These are phyloP conservation scores for Menidia beryllina DNA, from an alignment of 2,113 vertebrate species.

Conservation along the genomic window DNA sequence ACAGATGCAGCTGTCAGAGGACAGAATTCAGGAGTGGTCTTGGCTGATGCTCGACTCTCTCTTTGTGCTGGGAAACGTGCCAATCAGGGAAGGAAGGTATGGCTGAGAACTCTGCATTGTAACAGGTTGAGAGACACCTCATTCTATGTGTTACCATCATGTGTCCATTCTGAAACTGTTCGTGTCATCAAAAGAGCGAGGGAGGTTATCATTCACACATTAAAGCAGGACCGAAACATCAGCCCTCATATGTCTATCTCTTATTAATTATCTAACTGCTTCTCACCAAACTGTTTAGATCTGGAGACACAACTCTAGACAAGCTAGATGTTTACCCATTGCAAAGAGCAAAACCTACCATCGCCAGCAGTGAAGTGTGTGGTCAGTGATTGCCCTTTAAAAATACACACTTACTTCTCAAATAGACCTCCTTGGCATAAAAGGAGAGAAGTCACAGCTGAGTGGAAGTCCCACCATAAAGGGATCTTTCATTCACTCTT, in stretches of 20 bases:
- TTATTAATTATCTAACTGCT: conserved; percentile 37
- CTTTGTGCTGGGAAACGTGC: conserved; percentile 39
- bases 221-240: background rate
- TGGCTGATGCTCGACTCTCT: conserved; percentile 44
- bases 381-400: conserved; percentile 72
- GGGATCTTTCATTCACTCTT: conserved; percentile 64
- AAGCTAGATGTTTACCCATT: conserved; percentile 47
- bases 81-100: conserved; percentile 22
- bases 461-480: conserved; percentile 63
- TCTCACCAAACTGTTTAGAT: background rate
- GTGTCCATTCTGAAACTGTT: conserved; percentile 1
- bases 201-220: background rate
- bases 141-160: conserved; percentile 31
- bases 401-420: conserved; percentile 77
- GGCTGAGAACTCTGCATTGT: conserved; percentile 15
- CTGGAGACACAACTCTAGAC: background rate
- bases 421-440: conserved; percentile 60
- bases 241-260: conserved; percentile 16
- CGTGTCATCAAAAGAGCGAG: background rate
- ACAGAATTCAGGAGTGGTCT: conserved; percentile 42
- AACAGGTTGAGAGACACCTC: background rate
- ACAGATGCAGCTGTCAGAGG: conserved; percentile 72
- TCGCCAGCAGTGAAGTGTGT: conserved; percentile 57
- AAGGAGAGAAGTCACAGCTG: conserved; percentile 49
- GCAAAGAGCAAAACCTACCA: conserved; percentile 47